Conservation (phyloP, 2,888 invertebrate species). For the Cotesia congregata region DNA sequence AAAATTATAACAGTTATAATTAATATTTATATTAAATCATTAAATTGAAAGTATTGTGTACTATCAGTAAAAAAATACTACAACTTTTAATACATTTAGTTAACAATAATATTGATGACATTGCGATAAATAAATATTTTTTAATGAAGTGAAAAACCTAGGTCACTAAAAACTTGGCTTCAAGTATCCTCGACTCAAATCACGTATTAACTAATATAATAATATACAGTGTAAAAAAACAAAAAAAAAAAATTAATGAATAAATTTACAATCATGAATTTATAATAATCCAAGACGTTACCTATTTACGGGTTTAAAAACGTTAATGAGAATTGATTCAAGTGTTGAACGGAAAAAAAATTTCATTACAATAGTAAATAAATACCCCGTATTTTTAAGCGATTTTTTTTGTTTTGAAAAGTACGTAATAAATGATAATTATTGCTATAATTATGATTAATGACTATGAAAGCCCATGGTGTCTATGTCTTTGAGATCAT, state of each 20-base stretch:
- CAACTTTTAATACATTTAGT: background rate
- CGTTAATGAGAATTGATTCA: background rate
- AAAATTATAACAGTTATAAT: background rate
- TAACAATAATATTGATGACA: background rate
- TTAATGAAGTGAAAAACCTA: background rate
- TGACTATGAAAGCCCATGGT: conserved; percentile 68
- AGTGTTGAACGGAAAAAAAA: background rate
- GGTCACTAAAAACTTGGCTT: background rate
- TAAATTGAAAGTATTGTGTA: background rate
- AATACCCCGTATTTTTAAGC: background rate
- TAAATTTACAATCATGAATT: background rate
- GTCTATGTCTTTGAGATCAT: conserved; percentile 74
- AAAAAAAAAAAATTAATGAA: background rate
- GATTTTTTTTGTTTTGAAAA: conserved; percentile 5
- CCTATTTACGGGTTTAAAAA: background rate
- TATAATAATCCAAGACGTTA: background rate
- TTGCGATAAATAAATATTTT: background rate
- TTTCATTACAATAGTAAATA: background rate
- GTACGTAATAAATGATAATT: conserved; percentile 6
- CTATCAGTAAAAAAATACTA: background rate
- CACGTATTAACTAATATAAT: background rate
- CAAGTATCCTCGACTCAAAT: background rate
- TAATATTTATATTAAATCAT: background rate
- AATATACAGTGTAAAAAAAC: background rate
- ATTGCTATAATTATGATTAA: conserved; percentile 53